Evolutionary conservation across 2,888 invertebrate species (phyloP), one percentile per base, ranked within the genome.

Genomic region (Selenia dentaria): DNA sequence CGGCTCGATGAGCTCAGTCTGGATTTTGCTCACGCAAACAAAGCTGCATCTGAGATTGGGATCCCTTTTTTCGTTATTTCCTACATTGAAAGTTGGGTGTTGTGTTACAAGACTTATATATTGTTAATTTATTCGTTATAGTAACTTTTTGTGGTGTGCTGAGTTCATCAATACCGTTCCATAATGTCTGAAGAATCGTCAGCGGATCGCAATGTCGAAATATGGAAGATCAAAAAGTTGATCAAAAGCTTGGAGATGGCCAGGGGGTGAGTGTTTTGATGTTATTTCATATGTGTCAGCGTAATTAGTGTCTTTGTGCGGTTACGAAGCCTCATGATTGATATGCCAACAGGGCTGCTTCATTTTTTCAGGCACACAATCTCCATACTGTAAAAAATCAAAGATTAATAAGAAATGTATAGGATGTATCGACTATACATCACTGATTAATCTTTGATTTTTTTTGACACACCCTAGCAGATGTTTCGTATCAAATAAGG

Each of bases 221-320:
- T 99, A 91, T 99, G 99, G 99, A 99, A 99, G 93, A 99, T 99
- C 88, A 99, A 99, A 91, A 99, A 99, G 91, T 95, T 99, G 64
- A 99, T 99, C 77, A 99, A 99, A 92, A 99, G 99, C 90, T 93
- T 99, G 91, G 99, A 99, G 92, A 96, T 99, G 93, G 99, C 99
- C 31, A 94, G 99, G 92, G 99, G 99, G 99, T 99, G 90, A 94
- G 96, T 93, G 9, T 16, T 28, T 14, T 37, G 20, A 10, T 20
- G 11, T 24, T 28, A 32, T n/a, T n/a, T n/a, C n/a, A 27, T 13
- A 28, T 14, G 25, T 6, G 24, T n/a, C n/a, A n/a, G n/a, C n/a
- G n/a, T n/a, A 45, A 54, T 59, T 57, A 59, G 51, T 61, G 50
- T 9, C 41, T 58, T 31, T 59, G 55, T 64, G 6, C 8, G 2